Evolutionary conservation across 2,888 invertebrate species (phyloP).

Genomic region (Formica aserva): DNA sequence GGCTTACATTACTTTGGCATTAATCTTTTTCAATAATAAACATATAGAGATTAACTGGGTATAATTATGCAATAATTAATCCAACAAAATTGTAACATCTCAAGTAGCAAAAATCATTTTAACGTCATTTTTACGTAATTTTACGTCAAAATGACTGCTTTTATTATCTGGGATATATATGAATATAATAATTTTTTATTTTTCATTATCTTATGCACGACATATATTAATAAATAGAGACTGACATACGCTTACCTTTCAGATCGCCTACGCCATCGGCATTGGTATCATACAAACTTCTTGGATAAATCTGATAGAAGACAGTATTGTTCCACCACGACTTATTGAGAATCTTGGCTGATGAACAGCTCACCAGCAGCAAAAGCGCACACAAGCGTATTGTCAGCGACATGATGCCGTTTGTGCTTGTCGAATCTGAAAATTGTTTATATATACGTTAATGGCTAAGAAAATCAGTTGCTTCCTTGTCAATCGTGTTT

Average conservation of each 20-base stretch:
- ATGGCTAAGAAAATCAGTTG: not conserved
- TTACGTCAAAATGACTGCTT: too few relatives aligned
- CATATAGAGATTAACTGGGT: not conserved
- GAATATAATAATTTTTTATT: not conserved
- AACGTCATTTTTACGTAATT: too few relatives aligned
- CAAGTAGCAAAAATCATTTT: too few relatives aligned
- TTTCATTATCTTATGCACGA: not conserved
- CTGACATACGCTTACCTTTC: constrained; percentile 69
- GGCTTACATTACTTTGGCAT: not conserved
- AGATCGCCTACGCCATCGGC: constrained; percentile 81
- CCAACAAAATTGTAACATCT: not conserved
- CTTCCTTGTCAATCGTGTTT: not conserved
- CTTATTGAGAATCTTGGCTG: constrained; percentile 75
- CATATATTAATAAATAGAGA: not conserved
- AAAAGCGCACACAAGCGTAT: constrained; percentile 54
- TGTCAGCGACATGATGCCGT: constrained; percentile 12
- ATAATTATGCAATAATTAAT: not conserved
- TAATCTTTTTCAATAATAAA: not conserved
- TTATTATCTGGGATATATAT: not conserved
- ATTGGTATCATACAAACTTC: constrained; percentile 81
- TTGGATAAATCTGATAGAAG: constrained; percentile 82
- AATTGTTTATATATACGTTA: constrained; percentile 16
- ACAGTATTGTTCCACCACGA: constrained; percentile 81
- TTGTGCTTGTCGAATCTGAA: not conserved
- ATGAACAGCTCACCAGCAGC: constrained; percentile 60